A percentile compares a stretch with the other conserved stretches of the same genome.
phyloP scores from a whole-genome alignment of 2,113 vertebrate species.

The Apteryx mantelli region DNA sequence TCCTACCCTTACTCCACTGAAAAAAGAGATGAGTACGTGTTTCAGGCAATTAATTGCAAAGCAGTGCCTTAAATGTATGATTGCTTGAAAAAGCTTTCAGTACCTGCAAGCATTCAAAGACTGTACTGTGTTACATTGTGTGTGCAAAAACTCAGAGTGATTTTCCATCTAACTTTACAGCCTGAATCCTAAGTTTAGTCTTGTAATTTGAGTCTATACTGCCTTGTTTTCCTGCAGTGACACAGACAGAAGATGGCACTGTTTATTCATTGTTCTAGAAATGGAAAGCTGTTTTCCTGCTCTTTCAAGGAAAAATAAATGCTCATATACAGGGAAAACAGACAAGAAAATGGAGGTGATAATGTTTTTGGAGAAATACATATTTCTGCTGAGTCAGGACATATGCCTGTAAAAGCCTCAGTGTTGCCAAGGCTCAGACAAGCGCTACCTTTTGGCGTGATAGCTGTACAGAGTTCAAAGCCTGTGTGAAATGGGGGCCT shows the following conservation, averaged over 20 bases:
- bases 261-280: conserved; percentile 64
- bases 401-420: neutral
- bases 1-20: neutral
- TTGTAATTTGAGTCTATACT: neutral
- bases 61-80: neutral
- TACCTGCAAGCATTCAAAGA: neutral
- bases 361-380: neutral
- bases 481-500: neutral
- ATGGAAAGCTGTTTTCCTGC: neutral
- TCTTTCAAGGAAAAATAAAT: conserved; percentile 11
- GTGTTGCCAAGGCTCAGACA: neutral
- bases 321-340: neutral
- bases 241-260: conserved; percentile 78
- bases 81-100: neutral
- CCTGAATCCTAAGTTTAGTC: neutral
- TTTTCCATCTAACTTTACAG: neutral
- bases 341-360: conserved; percentile 29
- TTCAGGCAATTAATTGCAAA: conserved; percentile 25
- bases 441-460: neutral
- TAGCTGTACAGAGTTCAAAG: neutral
- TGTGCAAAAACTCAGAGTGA: neutral
- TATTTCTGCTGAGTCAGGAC: conserved; percentile 17
- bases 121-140: neutral
- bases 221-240: conserved; percentile 24
- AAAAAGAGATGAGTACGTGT: neutral